Evolutionary conservation across 2,113 vertebrate genomes (phyloP).

Genomic region (Chloebia gouldiae): DNA sequence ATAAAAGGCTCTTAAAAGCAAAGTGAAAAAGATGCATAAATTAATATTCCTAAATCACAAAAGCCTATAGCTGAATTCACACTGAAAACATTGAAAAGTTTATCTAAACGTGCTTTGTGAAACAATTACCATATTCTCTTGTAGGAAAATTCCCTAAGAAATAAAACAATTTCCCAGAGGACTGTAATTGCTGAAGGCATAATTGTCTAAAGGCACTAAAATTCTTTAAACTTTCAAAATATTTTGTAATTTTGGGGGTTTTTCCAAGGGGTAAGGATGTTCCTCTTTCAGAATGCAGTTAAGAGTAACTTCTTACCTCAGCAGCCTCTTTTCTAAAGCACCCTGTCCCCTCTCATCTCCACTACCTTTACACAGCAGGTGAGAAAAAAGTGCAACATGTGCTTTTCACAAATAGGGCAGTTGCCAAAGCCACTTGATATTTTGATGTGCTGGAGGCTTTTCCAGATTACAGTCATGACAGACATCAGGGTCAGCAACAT

Average conservation of each 20-base stretch:
- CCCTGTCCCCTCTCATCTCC: background rate
- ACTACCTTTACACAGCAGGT: background rate
- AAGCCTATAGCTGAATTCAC: background rate
- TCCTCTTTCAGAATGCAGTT: background rate
- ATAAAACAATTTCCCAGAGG: background rate
- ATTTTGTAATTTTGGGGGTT: fast-evolving
- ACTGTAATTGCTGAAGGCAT: background rate
- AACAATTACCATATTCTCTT: background rate
- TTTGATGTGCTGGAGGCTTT: background rate
- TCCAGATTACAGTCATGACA: background rate
- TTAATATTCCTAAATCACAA: background rate
- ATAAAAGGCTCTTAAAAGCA: background rate
- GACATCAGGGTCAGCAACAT: background rate
- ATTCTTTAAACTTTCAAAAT: background rate
- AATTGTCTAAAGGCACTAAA: background rate
- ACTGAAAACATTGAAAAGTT: background rate
- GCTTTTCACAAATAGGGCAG: background rate
- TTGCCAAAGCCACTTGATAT: background rate
- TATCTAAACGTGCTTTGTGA: background rate
- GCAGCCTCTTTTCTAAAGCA: background rate
- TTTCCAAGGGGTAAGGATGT: background rate
- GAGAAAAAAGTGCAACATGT: background rate
- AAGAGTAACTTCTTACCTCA: background rate
- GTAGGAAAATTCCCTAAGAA: background rate
- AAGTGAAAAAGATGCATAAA: background rate